phyloP scores from a whole-genome alignment of 2,113 vertebrate species.

The Rhagologus leucostigma region DNA sequence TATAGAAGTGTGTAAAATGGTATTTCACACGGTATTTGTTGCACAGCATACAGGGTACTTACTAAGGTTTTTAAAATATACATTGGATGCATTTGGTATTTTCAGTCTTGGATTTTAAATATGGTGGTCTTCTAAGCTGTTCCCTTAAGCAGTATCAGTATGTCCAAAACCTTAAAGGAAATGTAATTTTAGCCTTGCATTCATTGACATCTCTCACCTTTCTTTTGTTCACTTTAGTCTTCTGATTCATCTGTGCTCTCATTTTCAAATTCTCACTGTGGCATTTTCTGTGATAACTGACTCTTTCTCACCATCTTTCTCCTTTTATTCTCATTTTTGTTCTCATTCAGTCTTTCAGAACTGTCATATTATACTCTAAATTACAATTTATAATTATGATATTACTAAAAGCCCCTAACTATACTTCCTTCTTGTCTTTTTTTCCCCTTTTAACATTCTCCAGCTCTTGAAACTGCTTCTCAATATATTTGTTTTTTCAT shows the following conservation, averaged over 20 bases:
- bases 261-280: conserved; percentile 7
- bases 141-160: neutral
- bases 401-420: neutral
- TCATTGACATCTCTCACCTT: neutral
- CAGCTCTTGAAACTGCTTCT: neutral
- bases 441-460: neutral
- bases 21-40: neutral
- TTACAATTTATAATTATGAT: neutral
- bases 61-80: neutral
- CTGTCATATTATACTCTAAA: neutral
- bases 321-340: neutral
- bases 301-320: neutral
- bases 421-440: neutral
- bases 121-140: neutral
- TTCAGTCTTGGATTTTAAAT: neutral
- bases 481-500: neutral
- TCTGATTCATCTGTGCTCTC: neutral
- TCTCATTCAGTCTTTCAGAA: neutral
- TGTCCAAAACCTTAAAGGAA: neutral
- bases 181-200: conserved; percentile 21
- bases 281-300: neutral
- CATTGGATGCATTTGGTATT: neutral
- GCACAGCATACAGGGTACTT: neutral
- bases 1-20: neutral
- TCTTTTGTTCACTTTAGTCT: conserved; percentile 14